Conservation (phyloP, 2,113 vertebrate genomes). For the Tragulus kanchil region DNA sequence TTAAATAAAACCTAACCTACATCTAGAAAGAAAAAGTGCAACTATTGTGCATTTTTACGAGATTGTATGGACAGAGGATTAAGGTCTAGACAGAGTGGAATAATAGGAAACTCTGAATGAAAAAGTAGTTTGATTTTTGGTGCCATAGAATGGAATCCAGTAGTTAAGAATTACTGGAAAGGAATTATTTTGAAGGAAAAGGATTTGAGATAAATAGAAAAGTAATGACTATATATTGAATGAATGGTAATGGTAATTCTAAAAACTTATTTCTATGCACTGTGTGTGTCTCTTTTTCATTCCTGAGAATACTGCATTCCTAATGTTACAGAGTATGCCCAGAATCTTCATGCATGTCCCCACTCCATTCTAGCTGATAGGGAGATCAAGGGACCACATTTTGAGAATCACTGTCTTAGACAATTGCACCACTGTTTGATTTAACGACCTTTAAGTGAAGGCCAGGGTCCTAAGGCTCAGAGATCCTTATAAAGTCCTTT, state of each 20-base stretch:
- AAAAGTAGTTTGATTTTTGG: conserved; percentile 37
- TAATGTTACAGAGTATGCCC: not conserved
- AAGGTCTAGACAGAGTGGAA: conserved; percentile 29
- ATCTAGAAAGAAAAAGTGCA: conserved; percentile 20
- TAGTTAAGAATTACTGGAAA: conserved; percentile 9
- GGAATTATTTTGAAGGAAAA: conserved; percentile 31
- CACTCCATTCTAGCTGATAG: not conserved
- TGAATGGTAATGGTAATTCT: not conserved
- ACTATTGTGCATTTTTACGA: conserved; percentile 15
- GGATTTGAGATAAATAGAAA: not conserved
- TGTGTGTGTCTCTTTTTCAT: not conserved
- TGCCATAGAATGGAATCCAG: not conserved
- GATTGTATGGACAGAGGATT: not conserved
- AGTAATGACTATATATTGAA: not conserved
- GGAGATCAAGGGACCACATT: not conserved
- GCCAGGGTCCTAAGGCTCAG: not conserved
- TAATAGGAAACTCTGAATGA: conserved; percentile 46
- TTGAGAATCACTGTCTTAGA: conserved; percentile 45
- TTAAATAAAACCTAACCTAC: conserved; percentile 29
- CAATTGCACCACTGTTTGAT: not conserved
- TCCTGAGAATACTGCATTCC: not conserved
- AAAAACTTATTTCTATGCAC: not conserved
- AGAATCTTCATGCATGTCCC: not conserved
- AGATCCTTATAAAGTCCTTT: not conserved
- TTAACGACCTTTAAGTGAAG: not conserved